A percentile compares a stretch with the other conserved stretches of the same genome.
phyloP scores from a whole-genome alignment of 92 coral and sea anemone species.

The Paragorgia papillata region DNA sequence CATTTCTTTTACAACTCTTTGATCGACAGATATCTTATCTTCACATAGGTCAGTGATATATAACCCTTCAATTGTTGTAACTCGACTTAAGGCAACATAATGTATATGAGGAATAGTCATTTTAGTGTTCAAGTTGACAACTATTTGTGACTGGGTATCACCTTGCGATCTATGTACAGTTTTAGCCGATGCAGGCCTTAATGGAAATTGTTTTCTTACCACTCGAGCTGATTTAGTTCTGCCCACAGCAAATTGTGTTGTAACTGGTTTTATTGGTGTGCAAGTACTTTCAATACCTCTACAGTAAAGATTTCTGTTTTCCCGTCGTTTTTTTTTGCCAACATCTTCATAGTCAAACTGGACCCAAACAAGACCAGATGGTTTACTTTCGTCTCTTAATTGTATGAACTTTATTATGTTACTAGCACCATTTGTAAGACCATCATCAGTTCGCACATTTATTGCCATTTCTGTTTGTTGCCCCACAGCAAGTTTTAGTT shows the following conservation, averaged over 20 bases:
- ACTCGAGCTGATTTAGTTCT: constrained; percentile 68
- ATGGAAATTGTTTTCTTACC: constrained; percentile 73
- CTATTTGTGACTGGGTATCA: constrained; percentile 68
- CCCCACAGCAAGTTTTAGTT: constrained; percentile 56
- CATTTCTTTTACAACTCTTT: constrained; percentile 34
- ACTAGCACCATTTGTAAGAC: too few species aligned
- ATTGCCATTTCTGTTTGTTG: constrained; percentile 64
- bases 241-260: constrained; percentile 70
- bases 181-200: constrained; percentile 70
- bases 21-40: constrained; percentile 59
- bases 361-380: constrained; percentile 71
- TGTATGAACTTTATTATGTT: too few species aligned
- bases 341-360: too few species aligned
- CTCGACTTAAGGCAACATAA: constrained; percentile 73
- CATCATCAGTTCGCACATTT: too few species aligned
- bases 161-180: constrained; percentile 72
- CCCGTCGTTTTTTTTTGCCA: constrained; percentile 64
- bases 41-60: constrained; percentile 66
- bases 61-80: constrained; percentile 68
- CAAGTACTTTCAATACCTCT: constrained; percentile 67
- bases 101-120: constrained; percentile 73
- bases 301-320: constrained; percentile 57
- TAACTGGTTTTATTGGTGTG: constrained; percentile 73
- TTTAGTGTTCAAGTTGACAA: constrained; percentile 56
- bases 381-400: too few species aligned